Percentiles rank a stretch among this genome's conserved stretches.
phyloP scores from a whole-genome alignment of 2,113 vertebrate genomes.

The Tragelaphus scriptus region DNA sequence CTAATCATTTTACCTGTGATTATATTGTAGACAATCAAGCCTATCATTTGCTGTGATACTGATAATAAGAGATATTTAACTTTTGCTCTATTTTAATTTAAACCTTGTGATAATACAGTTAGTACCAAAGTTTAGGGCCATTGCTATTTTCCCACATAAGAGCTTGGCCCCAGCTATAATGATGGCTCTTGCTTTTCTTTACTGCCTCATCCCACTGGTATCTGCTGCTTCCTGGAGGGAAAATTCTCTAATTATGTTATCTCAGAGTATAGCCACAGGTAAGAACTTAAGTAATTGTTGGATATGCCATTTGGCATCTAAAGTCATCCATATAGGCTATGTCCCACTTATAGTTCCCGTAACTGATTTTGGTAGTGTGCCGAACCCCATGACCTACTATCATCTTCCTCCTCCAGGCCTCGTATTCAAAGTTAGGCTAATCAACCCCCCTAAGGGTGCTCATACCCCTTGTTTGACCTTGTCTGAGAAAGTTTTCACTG shows the following conservation, averaged over 20 bases:
- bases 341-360: neutral
- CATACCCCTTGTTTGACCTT: neutral
- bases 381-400: neutral
- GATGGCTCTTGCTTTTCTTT: neutral
- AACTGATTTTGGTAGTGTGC: neutral
- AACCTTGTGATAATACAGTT: neutral
- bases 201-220: neutral
- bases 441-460: rapidly evolving
- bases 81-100: neutral
- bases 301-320: neutral
- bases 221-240: neutral
- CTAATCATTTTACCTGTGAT: neutral
- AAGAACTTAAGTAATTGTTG: neutral
- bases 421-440: neutral
- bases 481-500: neutral
- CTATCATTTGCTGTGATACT: neutral
- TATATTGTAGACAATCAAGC: neutral
- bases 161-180: neutral
- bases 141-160: neutral
- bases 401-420: neutral
- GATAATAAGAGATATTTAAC: neutral
- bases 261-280: neutral
- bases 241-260: neutral
- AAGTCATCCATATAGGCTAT: rapidly evolving
- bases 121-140: neutral